Conservation (phyloP, 1,140 invertebrate genomes). For the Leguminivora glycinivorella region DNA sequence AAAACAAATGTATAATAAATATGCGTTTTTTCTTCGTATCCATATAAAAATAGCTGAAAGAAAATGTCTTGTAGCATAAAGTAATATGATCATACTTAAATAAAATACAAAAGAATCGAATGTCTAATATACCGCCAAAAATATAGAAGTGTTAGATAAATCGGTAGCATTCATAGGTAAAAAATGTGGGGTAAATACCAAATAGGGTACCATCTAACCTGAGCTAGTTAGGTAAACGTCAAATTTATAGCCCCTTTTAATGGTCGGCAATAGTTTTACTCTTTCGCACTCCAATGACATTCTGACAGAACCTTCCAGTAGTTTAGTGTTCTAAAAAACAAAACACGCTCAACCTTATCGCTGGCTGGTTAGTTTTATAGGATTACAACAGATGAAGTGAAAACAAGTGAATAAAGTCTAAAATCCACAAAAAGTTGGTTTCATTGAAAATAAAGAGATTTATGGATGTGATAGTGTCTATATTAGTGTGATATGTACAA, state of each 20-base stretch:
- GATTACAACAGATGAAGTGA: slow-evolving; percentile 21
- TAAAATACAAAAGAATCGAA: background rate
- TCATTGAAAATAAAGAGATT: background rate
- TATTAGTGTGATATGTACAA: too few relatives aligned
- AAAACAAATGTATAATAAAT: background rate
- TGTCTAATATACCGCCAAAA: slow-evolving; percentile 36
- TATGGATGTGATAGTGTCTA: too few relatives aligned
- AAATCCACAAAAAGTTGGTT: background rate
- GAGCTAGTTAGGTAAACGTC: slow-evolving; percentile 92
- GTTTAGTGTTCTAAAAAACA: slow-evolving; percentile 81
- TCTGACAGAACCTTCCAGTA: slow-evolving; percentile 86
- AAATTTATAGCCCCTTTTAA: slow-evolving; percentile 89
- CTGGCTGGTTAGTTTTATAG: slow-evolving; percentile 26
- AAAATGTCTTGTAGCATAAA: background rate
- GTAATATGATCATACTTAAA: background rate
- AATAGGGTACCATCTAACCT: slow-evolving; percentile 80
- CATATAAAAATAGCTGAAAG: background rate
- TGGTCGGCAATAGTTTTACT: slow-evolving; percentile 89
- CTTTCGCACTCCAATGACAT: slow-evolving; percentile 86
- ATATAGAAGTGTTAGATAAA: slow-evolving; percentile 37
- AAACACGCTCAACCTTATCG: slow-evolving; percentile 66
- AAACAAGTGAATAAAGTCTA: background rate
- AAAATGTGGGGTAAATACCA: slow-evolving; percentile 25
- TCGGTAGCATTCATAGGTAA: slow-evolving; percentile 27
- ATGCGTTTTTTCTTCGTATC: background rate